Percentiles rank a stretch among this genome's conserved stretches.
These are phyloP conservation scores for Phortica variegata DNA, from an alignment of 1,140 invertebrate species.

Conservation along the genomic window DNA sequence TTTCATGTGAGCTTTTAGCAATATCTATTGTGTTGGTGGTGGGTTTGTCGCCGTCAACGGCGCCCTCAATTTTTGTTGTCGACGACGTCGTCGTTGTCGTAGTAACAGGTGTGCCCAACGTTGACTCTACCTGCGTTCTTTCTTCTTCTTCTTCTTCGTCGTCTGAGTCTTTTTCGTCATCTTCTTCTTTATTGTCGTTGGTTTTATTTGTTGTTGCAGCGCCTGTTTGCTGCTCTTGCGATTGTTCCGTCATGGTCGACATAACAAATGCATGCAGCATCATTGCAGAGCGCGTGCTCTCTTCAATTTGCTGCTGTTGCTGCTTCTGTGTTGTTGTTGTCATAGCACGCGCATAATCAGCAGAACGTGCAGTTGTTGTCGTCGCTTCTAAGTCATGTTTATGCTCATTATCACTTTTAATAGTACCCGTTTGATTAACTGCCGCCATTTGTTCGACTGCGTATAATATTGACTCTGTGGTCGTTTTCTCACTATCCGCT, in stretches of 20 bases:
- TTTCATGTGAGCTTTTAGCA: conserved; percentile 27
- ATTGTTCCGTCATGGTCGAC: background rate
- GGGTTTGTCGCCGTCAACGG: conserved; percentile 14
- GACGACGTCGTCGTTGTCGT: background rate
- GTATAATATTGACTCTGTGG: no score
- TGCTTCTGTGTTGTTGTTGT: background rate
- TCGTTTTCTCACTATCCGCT: no score
- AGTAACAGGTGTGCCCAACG: background rate
- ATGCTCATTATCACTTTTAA: no score
- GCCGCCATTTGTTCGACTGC: no score
- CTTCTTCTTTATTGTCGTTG: background rate
- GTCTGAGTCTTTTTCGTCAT: background rate
- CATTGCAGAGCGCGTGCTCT: conserved; percentile 18
- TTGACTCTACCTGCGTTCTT: background rate
- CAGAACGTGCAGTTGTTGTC: no score
- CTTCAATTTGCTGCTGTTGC: background rate
- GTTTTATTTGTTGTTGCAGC: background rate
- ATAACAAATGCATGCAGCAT: no score
- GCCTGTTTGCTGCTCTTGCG: background rate
- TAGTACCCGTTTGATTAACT: no score
- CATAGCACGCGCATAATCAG: background rate
- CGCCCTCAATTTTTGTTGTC: conserved; percentile 20
- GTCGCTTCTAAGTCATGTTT: no score
- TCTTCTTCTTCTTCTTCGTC: background rate
- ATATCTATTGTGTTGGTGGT: conserved; percentile 2